A percentile compares a stretch with the other conserved stretches of the same genome.
phyloP scores from a whole-genome alignment of 2,888 invertebrate genomes.

The Lampropteryx suffumata region DNA sequence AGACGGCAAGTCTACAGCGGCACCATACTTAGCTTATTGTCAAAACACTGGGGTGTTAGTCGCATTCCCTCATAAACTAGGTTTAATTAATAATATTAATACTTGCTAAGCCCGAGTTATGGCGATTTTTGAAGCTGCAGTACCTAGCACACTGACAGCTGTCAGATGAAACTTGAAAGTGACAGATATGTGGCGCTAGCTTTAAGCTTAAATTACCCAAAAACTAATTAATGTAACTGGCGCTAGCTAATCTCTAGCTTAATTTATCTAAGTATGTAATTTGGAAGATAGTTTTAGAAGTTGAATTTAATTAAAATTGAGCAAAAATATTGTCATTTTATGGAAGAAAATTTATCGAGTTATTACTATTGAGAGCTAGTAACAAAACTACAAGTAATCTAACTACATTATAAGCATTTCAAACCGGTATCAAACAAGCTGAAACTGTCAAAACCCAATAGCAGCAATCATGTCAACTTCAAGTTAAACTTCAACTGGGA shows the following conservation, averaged over 20 bases:
- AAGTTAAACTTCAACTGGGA: too few relatives aligned
- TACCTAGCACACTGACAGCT: background rate
- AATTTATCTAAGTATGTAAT: background rate
- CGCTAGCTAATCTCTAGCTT: too few relatives aligned
- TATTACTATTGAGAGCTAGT: background rate
- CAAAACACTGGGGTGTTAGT: constrained; percentile 75
- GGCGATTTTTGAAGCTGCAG: constrained; percentile 15
- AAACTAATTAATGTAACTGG: too few relatives aligned
- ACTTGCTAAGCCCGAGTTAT: constrained; percentile 18
- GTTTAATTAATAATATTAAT: constrained; percentile 36
- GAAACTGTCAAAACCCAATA: background rate
- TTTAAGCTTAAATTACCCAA: background rate
- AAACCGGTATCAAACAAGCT: constrained; percentile 1
- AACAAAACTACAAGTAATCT: background rate
- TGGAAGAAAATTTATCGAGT: background rate
- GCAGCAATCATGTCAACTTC: background rate
- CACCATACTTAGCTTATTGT: constrained; percentile 76
- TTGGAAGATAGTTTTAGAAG: background rate
- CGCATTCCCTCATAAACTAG: constrained; percentile 70
- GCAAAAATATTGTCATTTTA: constrained; percentile 1
- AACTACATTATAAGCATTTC: constrained; percentile 1
- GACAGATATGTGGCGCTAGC: constrained; percentile 5
- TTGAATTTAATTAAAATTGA: background rate
- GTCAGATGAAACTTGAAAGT: background rate
- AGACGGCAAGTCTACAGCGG: constrained; percentile 57